Evolutionary conservation across 2,888 invertebrate species (phyloP), one percentile per base, ranked within the genome.

Genomic region (Thera britannica): DNA sequence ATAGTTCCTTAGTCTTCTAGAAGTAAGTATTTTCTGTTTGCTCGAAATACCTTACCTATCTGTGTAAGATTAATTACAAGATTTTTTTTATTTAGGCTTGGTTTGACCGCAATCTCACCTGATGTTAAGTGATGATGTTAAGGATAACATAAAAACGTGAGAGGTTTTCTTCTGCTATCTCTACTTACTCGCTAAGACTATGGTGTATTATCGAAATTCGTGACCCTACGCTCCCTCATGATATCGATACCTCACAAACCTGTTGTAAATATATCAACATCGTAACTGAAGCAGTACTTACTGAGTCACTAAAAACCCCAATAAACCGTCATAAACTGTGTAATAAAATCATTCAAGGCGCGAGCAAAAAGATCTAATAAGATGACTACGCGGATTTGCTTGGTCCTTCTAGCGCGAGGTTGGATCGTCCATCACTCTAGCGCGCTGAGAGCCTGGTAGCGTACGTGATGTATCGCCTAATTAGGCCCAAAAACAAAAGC

Each of bases 391-490:
- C 74, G 70, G 66, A 72, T 75, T 70, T 71, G 2, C 60, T 59
- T 62, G 68, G 64, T 65, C 72, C 67, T 67, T 74, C 63, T 68
- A 57, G 62, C 62, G 64, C 64, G 66, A 62, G 61, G 52, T 38
- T 62, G 62, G 60, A 69, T 71, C 74, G 69, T 72, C 75, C 75
- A 75, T 75, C 74, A 75, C 74, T 67, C 71, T 69, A 63, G 72
- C 58, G 69, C 73, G 65, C 73, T 78, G 74, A 64, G 69, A 67
- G 67, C 81, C 79, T 80, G 74, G 80, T 79, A 75, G 72, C 76
- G 77, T 70, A 75, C 76, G 81, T 85, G 85, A 85, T 83, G 79
- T 84, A 87, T 86, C 79, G 84, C 84, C 84, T 86, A 84, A 84
- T 86, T 85, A 85, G 77, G 72, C 64, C 67, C 67, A 38, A 68